A percentile compares a stretch with the other conserved stretches of the same genome.
Evolutionary conservation across 2,797 vertebrate species (phyloP).

Genomic region (Micrastur ruficollis): DNA sequence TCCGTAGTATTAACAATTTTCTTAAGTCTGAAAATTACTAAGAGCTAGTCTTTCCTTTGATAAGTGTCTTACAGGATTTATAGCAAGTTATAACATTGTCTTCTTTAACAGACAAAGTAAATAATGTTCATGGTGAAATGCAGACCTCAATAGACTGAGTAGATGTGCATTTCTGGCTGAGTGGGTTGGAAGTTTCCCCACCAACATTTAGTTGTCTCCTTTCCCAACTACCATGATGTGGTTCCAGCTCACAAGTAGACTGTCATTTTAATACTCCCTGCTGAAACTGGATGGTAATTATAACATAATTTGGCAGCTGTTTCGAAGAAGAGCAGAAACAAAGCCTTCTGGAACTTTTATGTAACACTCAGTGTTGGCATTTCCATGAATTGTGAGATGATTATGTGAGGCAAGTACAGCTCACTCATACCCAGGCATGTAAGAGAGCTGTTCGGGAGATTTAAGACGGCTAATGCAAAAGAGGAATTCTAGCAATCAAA

Average conservation of each 20-base stretch:
- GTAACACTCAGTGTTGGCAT: background rate
- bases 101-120: background rate
- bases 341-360: constrained; percentile 32
- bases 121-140: background rate
- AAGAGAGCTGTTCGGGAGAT: background rate
- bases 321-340: constrained; percentile 31
- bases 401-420: background rate
- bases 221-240: background rate
- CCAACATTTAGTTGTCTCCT: background rate
- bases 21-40: background rate
- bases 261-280: background rate
- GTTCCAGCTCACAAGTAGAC: background rate
- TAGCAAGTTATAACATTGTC: background rate
- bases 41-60: background rate
- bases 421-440: background rate
- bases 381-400: constrained; percentile 1
- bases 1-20: background rate
- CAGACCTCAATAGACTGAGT: background rate
- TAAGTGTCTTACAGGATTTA: background rate
- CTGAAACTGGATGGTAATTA: background rate
- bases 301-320: constrained; percentile 34
- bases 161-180: background rate
- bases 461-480: background rate
- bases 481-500: constrained; percentile 42
- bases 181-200: background rate